phyloP scores from a whole-genome alignment of 2,888 invertebrate genomes.

The Ophion ellenae region DNA sequence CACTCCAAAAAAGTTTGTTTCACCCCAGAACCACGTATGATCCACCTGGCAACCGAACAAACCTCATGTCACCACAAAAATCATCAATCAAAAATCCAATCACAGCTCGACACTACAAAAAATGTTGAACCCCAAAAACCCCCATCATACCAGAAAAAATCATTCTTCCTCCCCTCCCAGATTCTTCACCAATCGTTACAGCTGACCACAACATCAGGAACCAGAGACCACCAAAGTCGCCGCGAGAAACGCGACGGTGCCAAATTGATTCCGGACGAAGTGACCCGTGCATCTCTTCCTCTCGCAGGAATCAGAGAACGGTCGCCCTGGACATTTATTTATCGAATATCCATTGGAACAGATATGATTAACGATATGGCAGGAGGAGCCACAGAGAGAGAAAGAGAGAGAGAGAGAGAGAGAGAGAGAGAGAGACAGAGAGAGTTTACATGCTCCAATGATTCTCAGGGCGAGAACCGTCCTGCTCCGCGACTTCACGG shows the following conservation, averaged over 20 bases:
- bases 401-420: background rate
- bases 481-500: slow-evolving; percentile 28
- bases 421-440: slow-evolving; percentile 5
- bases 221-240: background rate
- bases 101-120: too few relatives aligned
- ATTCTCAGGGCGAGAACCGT: slow-evolving; percentile 18
- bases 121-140: too few relatives aligned
- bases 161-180: too few relatives aligned
- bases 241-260: background rate
- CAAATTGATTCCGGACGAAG: background rate
- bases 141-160: too few relatives aligned
- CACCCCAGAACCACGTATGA: too few relatives aligned
- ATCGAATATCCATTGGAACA: slow-evolving; percentile 57
- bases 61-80: too few relatives aligned
- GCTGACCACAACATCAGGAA: background rate
- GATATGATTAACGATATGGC: slow-evolving; percentile 57
- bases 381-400: slow-evolving; percentile 4
- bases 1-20: too few relatives aligned
- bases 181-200: too few relatives aligned
- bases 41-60: too few relatives aligned
- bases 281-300: slow-evolving; percentile 5
- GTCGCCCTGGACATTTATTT: slow-evolving; percentile 58
- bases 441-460: background rate
- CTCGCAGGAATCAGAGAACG: slow-evolving; percentile 15
- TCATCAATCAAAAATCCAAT: too few relatives aligned